phyloP scores from a whole-genome alignment of 2,113 vertebrate genomes.

The Eulemur rufifrons region DNA sequence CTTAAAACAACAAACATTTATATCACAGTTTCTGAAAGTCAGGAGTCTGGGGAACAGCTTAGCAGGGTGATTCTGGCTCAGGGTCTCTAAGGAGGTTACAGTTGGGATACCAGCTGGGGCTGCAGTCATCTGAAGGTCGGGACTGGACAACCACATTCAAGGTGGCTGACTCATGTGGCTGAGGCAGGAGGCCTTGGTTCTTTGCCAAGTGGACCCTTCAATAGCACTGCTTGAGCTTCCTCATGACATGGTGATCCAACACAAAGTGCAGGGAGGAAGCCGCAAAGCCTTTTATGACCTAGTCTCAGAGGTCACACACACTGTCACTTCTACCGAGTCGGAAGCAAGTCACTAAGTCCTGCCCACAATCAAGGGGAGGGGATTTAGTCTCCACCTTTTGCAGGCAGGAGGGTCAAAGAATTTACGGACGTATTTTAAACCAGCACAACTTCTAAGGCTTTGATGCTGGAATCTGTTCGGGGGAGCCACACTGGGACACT shows the following conservation, averaged over 20 bases:
- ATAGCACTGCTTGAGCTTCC: neutral
- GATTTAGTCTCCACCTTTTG: neutral
- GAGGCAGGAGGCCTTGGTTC: neutral
- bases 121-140: neutral
- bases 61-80: neutral
- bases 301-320: neutral
- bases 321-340: neutral
- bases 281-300: neutral
- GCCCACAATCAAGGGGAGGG: neutral
- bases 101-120: neutral
- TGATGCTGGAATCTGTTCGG: neutral
- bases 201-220: neutral
- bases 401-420: neutral
- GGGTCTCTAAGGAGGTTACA: neutral
- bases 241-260: neutral
- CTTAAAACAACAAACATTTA: neutral
- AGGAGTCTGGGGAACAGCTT: neutral
- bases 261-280: neutral
- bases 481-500: neutral
- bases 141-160: neutral
- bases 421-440: neutral
- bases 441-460: neutral
- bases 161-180: neutral
- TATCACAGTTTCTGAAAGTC: neutral
- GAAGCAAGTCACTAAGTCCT: neutral